phyloP scores from a whole-genome alignment of 2,888 invertebrate genomes.

The Acholoe squamosa region DNA sequence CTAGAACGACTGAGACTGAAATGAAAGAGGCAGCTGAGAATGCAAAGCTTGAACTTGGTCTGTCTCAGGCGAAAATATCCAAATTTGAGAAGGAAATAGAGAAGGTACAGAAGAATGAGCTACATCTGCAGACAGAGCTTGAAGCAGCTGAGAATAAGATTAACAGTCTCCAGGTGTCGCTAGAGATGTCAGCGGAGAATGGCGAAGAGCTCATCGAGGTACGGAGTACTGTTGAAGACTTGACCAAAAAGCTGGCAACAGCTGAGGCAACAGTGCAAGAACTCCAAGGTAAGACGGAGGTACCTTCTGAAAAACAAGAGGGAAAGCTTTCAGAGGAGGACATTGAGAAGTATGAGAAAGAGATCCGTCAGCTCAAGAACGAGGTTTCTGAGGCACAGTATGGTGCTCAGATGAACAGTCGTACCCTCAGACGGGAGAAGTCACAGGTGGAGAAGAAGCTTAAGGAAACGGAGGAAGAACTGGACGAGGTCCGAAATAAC shows the following conservation, averaged over 20 bases:
- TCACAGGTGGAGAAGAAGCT: constrained; percentile 59
- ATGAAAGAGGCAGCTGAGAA: not conserved
- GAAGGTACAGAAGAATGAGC: not conserved
- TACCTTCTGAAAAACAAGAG: too few relatives aligned
- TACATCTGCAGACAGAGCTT: not conserved
- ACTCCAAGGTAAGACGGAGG: not conserved
- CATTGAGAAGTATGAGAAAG: constrained; percentile 61
- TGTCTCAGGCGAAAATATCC: not conserved
- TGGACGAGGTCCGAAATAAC: constrained; percentile 38
- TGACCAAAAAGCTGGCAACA: not conserved
- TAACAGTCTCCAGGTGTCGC: constrained; percentile 65
- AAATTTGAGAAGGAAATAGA: not conserved
- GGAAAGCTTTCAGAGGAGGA: not conserved
- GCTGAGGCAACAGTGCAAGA: not conserved
- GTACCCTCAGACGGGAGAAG: constrained; percentile 64
- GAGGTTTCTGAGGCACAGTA: constrained; percentile 65
- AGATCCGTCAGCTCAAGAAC: constrained; percentile 62
- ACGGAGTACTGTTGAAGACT: constrained; percentile 55
- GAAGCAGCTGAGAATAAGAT: constrained; percentile 41
- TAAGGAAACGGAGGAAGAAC: constrained; percentile 60
- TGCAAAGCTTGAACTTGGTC: not conserved
- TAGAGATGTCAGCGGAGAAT: constrained; percentile 52
- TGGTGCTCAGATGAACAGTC: constrained; percentile 60
- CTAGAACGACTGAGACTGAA: not conserved
- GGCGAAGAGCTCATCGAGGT: constrained; percentile 61